Conservation (phyloP, 1,140 invertebrate genomes). For the Muscidifurax raptorellus region DNA sequence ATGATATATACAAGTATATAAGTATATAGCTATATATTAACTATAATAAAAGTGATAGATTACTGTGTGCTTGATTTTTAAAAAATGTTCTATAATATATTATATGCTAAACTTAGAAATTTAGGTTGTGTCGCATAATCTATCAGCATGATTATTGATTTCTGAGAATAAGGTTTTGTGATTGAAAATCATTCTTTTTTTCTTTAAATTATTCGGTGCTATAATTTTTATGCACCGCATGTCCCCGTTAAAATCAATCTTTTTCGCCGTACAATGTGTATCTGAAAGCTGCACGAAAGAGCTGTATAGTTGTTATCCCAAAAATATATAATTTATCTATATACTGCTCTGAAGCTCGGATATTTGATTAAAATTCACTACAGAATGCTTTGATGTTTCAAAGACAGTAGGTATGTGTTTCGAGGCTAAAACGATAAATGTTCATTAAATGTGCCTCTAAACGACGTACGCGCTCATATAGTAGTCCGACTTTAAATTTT, state of each 20-base stretch:
- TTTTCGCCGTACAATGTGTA: background rate
- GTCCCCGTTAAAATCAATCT: background rate
- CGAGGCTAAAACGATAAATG: background rate
- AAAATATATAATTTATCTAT: background rate
- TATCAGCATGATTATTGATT: constrained; percentile 1
- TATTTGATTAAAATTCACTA: background rate
- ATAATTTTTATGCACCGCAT: background rate
- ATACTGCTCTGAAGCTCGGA: background rate
- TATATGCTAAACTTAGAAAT: background rate
- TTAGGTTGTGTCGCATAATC: constrained; percentile 4
- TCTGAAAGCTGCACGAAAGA: background rate
- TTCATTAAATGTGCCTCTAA: background rate
- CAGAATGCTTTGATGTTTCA: constrained; percentile 1
- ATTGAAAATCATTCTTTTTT: background rate
- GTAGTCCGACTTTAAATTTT: constrained; percentile 5
- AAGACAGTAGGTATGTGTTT: background rate
- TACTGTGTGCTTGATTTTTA: background rate
- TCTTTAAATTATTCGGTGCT: background rate
- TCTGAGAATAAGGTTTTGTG: background rate
- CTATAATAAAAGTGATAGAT: background rate
- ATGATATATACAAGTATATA: background rate
- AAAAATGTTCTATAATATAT: background rate
- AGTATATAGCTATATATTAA: background rate
- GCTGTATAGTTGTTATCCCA: background rate
- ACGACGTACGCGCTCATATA: background rate